Percentiles rank a stretch among this genome's conserved stretches.
phyloP scores from a whole-genome alignment of 2,888 invertebrate species.

The Plemyria rubiginata region DNA sequence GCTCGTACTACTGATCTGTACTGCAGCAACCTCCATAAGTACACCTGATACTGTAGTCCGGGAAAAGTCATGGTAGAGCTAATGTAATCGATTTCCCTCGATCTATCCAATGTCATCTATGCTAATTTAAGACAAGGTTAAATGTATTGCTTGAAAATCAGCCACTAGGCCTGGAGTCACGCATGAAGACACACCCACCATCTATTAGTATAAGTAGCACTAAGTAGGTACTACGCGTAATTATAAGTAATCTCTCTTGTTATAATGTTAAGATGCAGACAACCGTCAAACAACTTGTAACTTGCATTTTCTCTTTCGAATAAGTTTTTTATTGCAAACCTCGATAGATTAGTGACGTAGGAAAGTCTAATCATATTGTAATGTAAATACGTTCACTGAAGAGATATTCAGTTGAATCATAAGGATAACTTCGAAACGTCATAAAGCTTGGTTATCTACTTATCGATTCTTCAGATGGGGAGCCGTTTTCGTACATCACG shows the following conservation, averaged over 20 bases:
- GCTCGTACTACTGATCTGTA: too few species aligned
- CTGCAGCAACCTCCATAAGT: too few species aligned
- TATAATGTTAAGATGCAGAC: background rate
- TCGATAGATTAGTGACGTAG: too few species aligned
- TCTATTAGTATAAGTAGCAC: conserved; percentile 24
- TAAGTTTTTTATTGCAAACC: too few species aligned
- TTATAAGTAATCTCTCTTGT: conserved; percentile 16
- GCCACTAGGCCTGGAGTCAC: conserved; percentile 40
- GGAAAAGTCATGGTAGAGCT: too few species aligned
- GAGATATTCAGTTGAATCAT: too few species aligned
- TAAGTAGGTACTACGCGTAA: conserved; percentile 19
- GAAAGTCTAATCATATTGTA: too few species aligned
- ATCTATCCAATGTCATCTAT: background rate
- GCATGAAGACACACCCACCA: conserved; percentile 22
- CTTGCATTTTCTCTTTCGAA: too few species aligned
- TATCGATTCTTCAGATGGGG: background rate
- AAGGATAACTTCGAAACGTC: too few species aligned
- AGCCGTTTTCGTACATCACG: background rate
- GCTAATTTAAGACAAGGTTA: conserved; percentile 11
- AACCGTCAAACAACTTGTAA: background rate
- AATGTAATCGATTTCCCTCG: background rate
- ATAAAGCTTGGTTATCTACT: background rate
- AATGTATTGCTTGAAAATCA: conserved; percentile 22
- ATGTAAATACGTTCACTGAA: too few species aligned
- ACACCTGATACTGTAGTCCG: too few species aligned